These are phyloP conservation scores for Stegophylla sp. DNA, from an alignment of 2,888 invertebrate genomes.

Conservation along the genomic window DNA sequence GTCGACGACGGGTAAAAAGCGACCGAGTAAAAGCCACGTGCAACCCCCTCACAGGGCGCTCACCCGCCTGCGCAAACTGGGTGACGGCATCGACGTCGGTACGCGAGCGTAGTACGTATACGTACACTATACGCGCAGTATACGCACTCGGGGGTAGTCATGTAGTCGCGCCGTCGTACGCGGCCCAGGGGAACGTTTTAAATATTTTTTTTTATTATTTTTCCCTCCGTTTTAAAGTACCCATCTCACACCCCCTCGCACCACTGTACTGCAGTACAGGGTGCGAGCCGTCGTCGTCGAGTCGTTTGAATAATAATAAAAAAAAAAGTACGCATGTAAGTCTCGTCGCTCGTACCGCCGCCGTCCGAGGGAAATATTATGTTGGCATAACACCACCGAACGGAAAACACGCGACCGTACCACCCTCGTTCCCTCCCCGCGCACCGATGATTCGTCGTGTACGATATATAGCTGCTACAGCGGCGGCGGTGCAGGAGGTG, in stretches of 20 bases:
- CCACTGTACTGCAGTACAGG: neutral
- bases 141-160: neutral
- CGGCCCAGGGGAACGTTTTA: constrained; percentile 56
- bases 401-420: constrained; percentile 8
- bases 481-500: neutral
- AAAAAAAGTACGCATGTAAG: constrained; percentile 52
- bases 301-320: constrained; percentile 8
- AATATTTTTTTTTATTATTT: constrained; percentile 23
- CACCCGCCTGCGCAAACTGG: neutral
- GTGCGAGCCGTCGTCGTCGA: neutral
- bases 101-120: neutral
- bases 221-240: constrained; percentile 34
- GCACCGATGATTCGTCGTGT: too few relatives aligned
- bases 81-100: neutral
- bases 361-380: constrained; percentile 17
- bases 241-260: neutral
- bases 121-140: neutral
- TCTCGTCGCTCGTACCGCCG: constrained; percentile 4
- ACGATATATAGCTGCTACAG: neutral
- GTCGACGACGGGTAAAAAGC: constrained; percentile 44
- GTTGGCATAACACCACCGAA: constrained; percentile 52
- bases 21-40: constrained; percentile 50
- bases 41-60: neutral
- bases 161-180: too few relatives aligned
- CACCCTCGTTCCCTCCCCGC: neutral